Evolutionary conservation across 2,113 vertebrate species (phyloP), one percentile per base, ranked within the genome.

Genomic region (Bubo blakistoni): DNA sequence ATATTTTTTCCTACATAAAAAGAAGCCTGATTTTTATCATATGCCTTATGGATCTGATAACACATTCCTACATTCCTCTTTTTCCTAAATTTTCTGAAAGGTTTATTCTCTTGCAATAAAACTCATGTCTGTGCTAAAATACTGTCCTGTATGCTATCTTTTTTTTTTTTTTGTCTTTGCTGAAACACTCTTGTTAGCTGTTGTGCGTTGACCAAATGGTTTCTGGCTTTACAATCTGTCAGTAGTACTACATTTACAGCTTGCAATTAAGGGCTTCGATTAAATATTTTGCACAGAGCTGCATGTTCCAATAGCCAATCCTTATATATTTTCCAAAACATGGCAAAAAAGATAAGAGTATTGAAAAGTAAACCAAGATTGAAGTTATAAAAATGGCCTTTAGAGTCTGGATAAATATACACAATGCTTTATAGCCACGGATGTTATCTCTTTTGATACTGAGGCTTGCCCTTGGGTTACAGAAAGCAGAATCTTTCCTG

Each of bases 161-260:
- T 21, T 54, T 72, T 59, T 10, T 55, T n/a, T 51, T 44, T 7
- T 4, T 11, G 19, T 42, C 32, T 66, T 44, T 76, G 46, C 62
- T 80, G 51, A 65, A 94, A 82, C 61, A 79, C 42, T 81, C 83
- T 79, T 94, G 55, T 72, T 86, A 74, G 55, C 61, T 92, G 61
- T 58, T 94, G 49, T 89, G 70, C 29, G 58, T 84, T 97, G 94
- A 96, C 95, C 97, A 97, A 94, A 94, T 94, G 92, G 88, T 97
- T 96, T 72, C 81, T 92, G 81, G 70, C 83, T 96, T 94, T 95
- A 76, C 96, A 96, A 89, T 94, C 94, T 94, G 92, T 94, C 88
- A 66, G 72, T 30, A 47, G 73, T 13, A 54, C 77, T 91, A 76
- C 91, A 87, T 89, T 87, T 97, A 85, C 89, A 96, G 92, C 91